phyloP scores from a whole-genome alignment of 2,797 vertebrate species.

The Liasis olivaceus region DNA sequence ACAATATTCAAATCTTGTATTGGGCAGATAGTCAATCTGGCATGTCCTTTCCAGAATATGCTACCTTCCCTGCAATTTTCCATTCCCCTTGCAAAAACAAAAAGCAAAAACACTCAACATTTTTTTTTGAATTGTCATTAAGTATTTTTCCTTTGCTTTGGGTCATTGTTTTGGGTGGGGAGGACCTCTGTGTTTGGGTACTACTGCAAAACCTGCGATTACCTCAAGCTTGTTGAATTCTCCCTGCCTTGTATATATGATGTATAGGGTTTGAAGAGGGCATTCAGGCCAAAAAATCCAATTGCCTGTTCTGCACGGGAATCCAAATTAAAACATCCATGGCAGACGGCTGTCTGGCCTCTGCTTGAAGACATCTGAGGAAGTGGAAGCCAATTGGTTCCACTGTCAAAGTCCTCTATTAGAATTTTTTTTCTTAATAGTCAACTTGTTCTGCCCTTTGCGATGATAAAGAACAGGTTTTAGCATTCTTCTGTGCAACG shows the following conservation, averaged over 20 bases:
- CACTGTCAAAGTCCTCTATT: not conserved
- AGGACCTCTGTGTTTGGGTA: not conserved
- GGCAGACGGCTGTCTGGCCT: not conserved
- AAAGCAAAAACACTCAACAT: not conserved
- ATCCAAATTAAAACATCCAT: not conserved
- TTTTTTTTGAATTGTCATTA: not conserved
- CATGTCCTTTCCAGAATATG: not conserved
- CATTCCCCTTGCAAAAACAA: not conserved
- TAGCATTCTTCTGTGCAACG: not conserved
- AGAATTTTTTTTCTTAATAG: not conserved
- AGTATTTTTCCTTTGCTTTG: not conserved
- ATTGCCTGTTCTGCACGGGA: not conserved
- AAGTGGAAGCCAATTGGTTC: not conserved
- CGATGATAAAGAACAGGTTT: not conserved
- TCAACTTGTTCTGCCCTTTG: not conserved
- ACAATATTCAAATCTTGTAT: not conserved
- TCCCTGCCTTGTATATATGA: not conserved
- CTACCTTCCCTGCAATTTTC: not conserved
- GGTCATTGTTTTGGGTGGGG: not conserved
- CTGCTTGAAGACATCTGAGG: not conserved
- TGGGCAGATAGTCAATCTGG: not conserved
- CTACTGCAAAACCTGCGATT: not conserved
- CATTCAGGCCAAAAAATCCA: not conserved
- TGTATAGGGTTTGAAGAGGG: not conserved
- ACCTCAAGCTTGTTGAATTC: not conserved